These are phyloP conservation scores for Zoanthus solanderi DNA, from an alignment of 92 coral and sea anemone genomes.

Conservation along the genomic window DNA sequence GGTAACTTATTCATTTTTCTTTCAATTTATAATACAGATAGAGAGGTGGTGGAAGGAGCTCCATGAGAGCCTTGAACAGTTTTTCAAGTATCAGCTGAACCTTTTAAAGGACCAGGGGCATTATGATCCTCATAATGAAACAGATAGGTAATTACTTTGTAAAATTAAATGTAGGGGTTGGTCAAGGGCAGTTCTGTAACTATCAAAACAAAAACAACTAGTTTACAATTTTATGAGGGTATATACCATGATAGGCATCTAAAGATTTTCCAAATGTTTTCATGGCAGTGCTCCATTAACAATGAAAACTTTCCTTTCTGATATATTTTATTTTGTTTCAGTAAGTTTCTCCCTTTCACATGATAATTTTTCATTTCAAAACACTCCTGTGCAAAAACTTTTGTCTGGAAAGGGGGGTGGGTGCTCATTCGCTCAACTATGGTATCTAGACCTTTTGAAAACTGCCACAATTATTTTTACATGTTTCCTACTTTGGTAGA, in stretches of 20 bases:
- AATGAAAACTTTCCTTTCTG: too few relatives aligned
- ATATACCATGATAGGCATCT: too few relatives aligned
- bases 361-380: too few relatives aligned
- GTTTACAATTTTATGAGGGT: too few relatives aligned
- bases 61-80: conserved; percentile 23
- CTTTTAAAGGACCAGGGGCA: conserved; percentile 11
- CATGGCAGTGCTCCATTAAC: too few relatives aligned
- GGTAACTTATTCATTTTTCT: neutral
- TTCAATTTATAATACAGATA: conserved; percentile 8
- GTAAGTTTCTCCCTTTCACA: too few relatives aligned
- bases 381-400: too few relatives aligned
- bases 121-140: conserved; percentile 18
- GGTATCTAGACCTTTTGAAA: neutral
- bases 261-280: too few relatives aligned
- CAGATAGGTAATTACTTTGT: conserved; percentile 4
- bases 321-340: too few relatives aligned
- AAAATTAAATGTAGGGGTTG: too few relatives aligned
- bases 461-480: neutral
- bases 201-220: neutral
- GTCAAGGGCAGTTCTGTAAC: neutral
- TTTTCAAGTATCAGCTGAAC: conserved; percentile 17
- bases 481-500: neutral
- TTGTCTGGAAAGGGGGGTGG: too few relatives aligned
- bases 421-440: neutral
- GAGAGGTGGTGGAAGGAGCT: conserved; percentile 19